These are phyloP conservation scores for Capreolus pygargus DNA, from an alignment of 2,113 vertebrate genomes.

Conservation along the genomic window DNA sequence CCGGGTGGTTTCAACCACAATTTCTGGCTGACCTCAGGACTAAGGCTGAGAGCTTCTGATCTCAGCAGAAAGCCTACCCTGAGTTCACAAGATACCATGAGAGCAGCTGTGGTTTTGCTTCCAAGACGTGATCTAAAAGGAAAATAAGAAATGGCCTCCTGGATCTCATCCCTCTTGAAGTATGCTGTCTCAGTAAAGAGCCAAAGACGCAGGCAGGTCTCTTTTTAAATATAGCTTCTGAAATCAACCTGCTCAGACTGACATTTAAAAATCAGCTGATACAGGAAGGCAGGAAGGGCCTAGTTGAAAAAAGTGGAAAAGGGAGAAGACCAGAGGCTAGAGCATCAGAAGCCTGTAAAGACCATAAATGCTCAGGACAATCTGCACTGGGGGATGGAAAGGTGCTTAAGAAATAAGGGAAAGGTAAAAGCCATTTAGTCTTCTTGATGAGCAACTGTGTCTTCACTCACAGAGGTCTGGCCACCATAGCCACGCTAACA, in stretches of 20 bases:
- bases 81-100: not conserved
- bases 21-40: not conserved
- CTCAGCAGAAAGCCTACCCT: not conserved
- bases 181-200: not conserved
- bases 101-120: not conserved
- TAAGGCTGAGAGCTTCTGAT: not conserved
- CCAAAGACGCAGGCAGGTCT: not conserved
- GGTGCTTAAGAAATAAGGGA: not conserved
- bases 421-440: not conserved
- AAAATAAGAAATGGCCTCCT: not conserved
- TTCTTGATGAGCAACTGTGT: not conserved
- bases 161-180: not conserved
- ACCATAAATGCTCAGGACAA: not conserved
- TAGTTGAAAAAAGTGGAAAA: slow-evolving; percentile 41
- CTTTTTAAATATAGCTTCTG: slow-evolving; percentile 54
- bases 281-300: not conserved
- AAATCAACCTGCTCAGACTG: slow-evolving; percentile 40
- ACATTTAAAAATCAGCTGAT: slow-evolving; percentile 64
- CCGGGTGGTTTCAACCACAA: not conserved
- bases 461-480: not conserved
- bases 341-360: not conserved
- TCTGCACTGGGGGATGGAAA: not conserved
- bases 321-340: not conserved
- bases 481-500: not conserved
- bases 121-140: not conserved